Percentiles rank a stretch among this genome's conserved stretches.
phyloP scores from a whole-genome alignment of 2,888 invertebrate genomes.

The Frankliniella intonsa region DNA sequence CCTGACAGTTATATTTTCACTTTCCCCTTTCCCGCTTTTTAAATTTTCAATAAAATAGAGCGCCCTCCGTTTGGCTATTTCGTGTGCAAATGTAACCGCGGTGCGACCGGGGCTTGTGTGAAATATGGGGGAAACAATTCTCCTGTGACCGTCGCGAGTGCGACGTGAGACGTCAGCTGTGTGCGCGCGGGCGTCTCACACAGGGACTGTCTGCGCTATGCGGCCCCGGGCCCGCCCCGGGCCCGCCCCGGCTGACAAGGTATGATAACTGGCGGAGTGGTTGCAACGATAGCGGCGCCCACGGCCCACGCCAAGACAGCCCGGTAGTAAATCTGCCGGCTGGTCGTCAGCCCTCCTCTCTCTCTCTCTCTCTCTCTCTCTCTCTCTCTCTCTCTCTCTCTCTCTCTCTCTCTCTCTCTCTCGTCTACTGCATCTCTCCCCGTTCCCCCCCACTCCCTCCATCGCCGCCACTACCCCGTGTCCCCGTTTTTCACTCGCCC shows the following conservation, averaged over 20 bases:
- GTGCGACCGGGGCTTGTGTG: too few relatives aligned
- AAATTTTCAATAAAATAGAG: background rate
- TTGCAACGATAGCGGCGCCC: background rate
- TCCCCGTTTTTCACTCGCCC: background rate
- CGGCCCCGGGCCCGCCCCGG: too few relatives aligned
- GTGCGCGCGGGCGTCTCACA: background rate
- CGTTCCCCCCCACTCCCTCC: too few relatives aligned
- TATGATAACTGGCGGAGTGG: background rate
- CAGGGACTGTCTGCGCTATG: too few relatives aligned
- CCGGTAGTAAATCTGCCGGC: background rate
- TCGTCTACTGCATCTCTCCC: background rate
- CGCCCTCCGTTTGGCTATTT: background rate
- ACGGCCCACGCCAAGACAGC: background rate
- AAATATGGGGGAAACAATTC: background rate
- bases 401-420: too few relatives aligned
- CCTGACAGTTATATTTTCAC: too few relatives aligned
- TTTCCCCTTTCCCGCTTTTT: too few relatives aligned
- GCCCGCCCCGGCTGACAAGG: background rate
- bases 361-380: background rate
- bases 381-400: background rate
- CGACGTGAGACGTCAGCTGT: background rate
- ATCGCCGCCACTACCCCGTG: background rate
- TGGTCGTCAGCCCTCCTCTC: background rate
- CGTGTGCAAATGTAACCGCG: background rate
- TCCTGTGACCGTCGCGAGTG: background rate